Percentiles rank a stretch among this genome's conserved stretches.
phyloP scores from a whole-genome alignment of 1,140 invertebrate genomes.

The Trachymyrmex cornetzi region DNA sequence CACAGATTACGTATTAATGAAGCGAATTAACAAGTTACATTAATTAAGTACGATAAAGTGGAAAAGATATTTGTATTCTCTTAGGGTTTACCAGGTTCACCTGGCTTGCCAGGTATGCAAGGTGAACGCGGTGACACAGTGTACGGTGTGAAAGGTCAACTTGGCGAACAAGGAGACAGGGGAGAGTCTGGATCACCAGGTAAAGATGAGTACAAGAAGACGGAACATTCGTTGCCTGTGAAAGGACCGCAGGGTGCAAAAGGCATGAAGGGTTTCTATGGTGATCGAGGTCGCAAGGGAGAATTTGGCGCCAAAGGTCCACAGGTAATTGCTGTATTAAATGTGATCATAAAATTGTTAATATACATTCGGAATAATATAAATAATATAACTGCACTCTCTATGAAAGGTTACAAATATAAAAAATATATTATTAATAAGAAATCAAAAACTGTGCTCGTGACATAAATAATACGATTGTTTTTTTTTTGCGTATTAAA shows the following conservation, averaged over 20 bases:
- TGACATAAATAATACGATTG: background rate
- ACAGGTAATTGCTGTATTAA: conserved; percentile 83
- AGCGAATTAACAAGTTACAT: background rate
- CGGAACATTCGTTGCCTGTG: conserved; percentile 67
- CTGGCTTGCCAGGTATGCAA: conserved; percentile 87
- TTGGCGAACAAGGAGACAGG: conserved; percentile 86
- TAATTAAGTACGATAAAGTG: background rate
- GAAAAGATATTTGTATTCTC: background rate
- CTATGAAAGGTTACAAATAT: background rate
- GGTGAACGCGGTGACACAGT: conserved; percentile 87
- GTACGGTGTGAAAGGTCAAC: conserved; percentile 81
- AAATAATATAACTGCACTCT: background rate
- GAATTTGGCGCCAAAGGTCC: conserved; percentile 87
- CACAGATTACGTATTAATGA: background rate
- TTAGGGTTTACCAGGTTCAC: conserved; percentile 84
- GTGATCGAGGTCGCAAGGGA: conserved; percentile 88
- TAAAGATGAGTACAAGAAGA: conserved; percentile 45
- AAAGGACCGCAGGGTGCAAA: conserved; percentile 87
- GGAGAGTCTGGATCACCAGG: conserved; percentile 85
- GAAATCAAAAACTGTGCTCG: background rate
- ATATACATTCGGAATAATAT: background rate
- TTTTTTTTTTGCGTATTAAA: background rate
- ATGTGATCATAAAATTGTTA: background rate
- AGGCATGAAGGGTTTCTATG: conserved; percentile 88
- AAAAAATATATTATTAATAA: background rate